Percentiles rank a stretch among this genome's conserved stretches.
Conservation (phyloP, 92 coral and sea anemone genomes). For the Parazoanthus darwini region DNA sequence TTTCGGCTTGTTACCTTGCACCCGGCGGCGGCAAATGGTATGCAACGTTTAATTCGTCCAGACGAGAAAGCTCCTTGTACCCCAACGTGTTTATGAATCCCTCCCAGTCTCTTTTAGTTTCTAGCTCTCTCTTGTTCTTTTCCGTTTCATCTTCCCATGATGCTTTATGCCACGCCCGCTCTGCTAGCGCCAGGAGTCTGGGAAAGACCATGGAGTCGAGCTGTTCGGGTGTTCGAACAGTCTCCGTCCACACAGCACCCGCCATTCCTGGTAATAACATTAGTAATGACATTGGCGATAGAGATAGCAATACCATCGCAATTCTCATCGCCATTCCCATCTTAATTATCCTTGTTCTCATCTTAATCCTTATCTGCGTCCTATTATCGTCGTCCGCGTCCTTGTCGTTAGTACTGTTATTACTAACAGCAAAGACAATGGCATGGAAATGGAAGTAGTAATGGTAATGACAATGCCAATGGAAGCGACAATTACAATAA, state of each 20-base stretch:
- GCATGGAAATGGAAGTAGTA: too few species aligned
- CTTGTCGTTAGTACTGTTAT: too few species aligned
- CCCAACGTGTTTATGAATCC: constrained; percentile 61
- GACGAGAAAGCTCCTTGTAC: constrained; percentile 57
- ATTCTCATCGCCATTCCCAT: too few species aligned
- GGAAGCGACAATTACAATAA: too few species aligned
- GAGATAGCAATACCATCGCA: too few species aligned
- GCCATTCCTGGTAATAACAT: constrained; percentile 50
- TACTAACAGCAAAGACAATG: too few species aligned
- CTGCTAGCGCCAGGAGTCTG: constrained; percentile 67
- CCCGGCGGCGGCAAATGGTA: constrained; percentile 72
- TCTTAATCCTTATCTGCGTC: too few species aligned
- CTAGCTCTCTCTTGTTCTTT: constrained; percentile 32
- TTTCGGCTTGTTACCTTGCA: constrained; percentile 46
- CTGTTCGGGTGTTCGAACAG: constrained; percentile 67
- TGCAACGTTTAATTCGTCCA: constrained; percentile 61
- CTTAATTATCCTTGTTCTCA: too few species aligned
- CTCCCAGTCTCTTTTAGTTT: constrained; percentile 53
- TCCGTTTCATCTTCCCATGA: constrained; percentile 53
- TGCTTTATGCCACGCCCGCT: constrained; percentile 77
- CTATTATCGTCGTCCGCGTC: too few species aligned
- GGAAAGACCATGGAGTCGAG: constrained; percentile 66
- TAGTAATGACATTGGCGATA: not conserved
- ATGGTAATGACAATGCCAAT: too few species aligned
- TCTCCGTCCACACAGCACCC: constrained; percentile 72